phyloP scores from a whole-genome alignment of 1,140 invertebrate species.

The Drosophila equinoxialis region DNA sequence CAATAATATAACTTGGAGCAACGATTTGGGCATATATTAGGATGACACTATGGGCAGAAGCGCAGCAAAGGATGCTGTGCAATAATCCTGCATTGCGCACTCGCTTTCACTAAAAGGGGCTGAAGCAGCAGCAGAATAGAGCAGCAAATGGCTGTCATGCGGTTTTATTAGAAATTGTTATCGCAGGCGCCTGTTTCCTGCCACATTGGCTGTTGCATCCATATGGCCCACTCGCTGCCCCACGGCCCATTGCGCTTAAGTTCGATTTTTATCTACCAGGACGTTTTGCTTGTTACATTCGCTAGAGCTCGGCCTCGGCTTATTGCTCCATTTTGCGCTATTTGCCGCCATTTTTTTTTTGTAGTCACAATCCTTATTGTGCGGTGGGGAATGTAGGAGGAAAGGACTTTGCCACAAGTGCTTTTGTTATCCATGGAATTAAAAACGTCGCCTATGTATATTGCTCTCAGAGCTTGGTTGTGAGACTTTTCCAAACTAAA shows the following conservation, averaged over 20 bases:
- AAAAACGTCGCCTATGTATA: slow-evolving; percentile 71
- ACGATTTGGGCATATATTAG: slow-evolving; percentile 42
- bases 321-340: slow-evolving; percentile 63
- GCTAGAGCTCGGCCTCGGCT: slow-evolving; percentile 31
- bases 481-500: neutral
- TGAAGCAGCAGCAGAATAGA: neutral
- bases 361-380: slow-evolving; percentile 11
- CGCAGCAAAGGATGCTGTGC: slow-evolving; percentile 23
- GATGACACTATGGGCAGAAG: slow-evolving; percentile 54
- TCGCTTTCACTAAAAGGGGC: slow-evolving; percentile 32
- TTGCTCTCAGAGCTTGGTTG: slow-evolving; percentile 44
- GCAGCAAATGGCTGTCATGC: slow-evolving; percentile 61
- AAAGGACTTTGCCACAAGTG: slow-evolving; percentile 54
- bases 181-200: slow-evolving; percentile 63
- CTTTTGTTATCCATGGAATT: slow-evolving; percentile 78
- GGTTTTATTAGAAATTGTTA: slow-evolving; percentile 81
- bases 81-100: slow-evolving; percentile 59
- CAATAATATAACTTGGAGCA: neutral
- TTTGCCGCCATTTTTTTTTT: slow-evolving; percentile 21
- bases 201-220: slow-evolving; percentile 1
- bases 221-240: neutral
- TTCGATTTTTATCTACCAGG: slow-evolving; percentile 71
- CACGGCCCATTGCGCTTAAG: slow-evolving; percentile 55
- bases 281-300: neutral
- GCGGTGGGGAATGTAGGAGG: neutral